Conservation (phyloP, 2,888 invertebrate species). For the Andrena praecox region DNA sequence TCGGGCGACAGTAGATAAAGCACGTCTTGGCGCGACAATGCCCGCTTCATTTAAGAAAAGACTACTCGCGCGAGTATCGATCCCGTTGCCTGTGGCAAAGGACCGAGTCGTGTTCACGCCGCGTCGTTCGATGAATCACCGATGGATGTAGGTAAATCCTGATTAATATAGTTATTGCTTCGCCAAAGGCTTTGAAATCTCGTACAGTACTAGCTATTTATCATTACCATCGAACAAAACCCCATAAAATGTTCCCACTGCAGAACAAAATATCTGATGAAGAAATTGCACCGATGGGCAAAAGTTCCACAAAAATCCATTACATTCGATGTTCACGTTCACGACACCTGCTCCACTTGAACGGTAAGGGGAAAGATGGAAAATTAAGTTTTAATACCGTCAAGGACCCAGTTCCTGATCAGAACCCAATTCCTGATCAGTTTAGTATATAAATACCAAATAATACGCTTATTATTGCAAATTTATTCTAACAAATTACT, state of each 20-base stretch:
- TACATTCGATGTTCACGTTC: no score
- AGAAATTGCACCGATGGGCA: background rate
- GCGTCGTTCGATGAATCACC: slow-evolving; percentile 38
- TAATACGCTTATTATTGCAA: no score
- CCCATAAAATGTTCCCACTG: background rate
- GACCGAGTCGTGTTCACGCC: slow-evolving; percentile 17
- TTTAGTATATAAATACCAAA: no score
- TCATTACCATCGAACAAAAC: background rate
- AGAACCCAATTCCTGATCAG: no score
- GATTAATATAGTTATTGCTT: slow-evolving; percentile 50
- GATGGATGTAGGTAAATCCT: slow-evolving; percentile 55
- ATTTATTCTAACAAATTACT: no score
- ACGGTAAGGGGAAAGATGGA: no score
- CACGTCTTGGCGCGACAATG: slow-evolving; percentile 61
- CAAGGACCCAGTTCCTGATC: no score
- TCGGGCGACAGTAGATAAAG: slow-evolving; percentile 57
- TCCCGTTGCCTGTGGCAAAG: slow-evolving; percentile 32
- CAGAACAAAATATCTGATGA: background rate
- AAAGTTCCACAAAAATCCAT: background rate
- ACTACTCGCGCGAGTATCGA: slow-evolving; percentile 63
- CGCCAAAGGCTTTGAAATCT: slow-evolving; percentile 1
- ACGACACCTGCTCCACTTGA: no score
- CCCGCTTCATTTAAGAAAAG: slow-evolving; percentile 59
- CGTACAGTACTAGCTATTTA: background rate
- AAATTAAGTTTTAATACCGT: no score